Base-by-base conservation (phyloP, 2,113 vertebrate genomes). In the Glaucomys volans region DNA sequence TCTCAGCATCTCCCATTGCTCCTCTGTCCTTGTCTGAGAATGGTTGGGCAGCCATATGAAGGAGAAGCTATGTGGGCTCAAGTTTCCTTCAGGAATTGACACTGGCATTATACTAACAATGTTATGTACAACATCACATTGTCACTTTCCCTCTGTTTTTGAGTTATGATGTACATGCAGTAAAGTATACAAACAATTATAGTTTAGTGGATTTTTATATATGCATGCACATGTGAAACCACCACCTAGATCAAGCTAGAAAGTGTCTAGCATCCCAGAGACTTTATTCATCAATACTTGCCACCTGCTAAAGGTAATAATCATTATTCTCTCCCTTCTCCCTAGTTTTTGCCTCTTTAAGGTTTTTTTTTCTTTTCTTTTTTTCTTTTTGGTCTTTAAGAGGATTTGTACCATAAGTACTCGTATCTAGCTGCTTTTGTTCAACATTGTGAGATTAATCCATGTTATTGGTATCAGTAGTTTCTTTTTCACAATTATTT, bases 401-500 rank as follows among this genome's bases (percentile, higher is more conserved):
- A 62, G 37, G 30, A 81, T 52, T 85, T 52, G 57, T 35, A n/a
- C 1, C 18, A 7, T 90, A 69, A 40, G 11, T 66, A 54, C 50
- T 87, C n/a, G 16, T 28, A 57, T 44, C n/a, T 66, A 67, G 57
- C 32, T 88, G 71, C n/a, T 80, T 87, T 74, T 40, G 47, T 71
- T 92, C 37, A 96, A 93, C 59, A 35, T 32, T 95, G 71, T 94
- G 76, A 96, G 52, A 95, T 72, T 64, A 72, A 87, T 81, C 50
- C 59, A 84, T 44, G 42, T 30, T 62, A 6, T 52, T 84, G 67
- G 18, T 54, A 57, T 80, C 42, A 57, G 4, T 74, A 93, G 72
- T 85, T 92, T 87, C 59, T 74, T 88, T 89, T 82, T 86, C 57
- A 71, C 16, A 94, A n/a, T 50, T 74, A 13, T 89, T 90, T 96